phyloP scores from a whole-genome alignment of 2,888 invertebrate genomes.

The Heterodera filipjevi region DNA sequence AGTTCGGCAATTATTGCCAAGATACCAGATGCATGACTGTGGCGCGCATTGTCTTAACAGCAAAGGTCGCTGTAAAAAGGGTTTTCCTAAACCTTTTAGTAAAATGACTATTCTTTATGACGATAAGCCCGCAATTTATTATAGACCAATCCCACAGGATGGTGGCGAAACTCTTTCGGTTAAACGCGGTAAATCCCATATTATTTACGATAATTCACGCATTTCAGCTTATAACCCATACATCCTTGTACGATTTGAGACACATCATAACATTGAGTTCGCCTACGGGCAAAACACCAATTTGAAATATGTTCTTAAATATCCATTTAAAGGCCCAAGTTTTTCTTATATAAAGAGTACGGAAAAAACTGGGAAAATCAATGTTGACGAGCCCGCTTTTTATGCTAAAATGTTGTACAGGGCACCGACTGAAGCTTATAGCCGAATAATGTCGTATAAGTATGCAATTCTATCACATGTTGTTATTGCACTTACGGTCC shows the following conservation, averaged over 20 bases:
- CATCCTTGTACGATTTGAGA: slow-evolving; percentile 41
- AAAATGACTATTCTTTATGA: slow-evolving; percentile 51
- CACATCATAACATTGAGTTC: slow-evolving; percentile 55
- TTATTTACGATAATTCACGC: slow-evolving; percentile 59
- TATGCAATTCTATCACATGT: neutral
- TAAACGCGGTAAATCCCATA: neutral
- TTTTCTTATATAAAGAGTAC: slow-evolving; percentile 13
- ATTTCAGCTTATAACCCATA: slow-evolving; percentile 66
- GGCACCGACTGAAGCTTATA: slow-evolving; percentile 1
- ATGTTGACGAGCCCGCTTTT: slow-evolving; percentile 19
- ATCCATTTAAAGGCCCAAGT: slow-evolving; percentile 18
- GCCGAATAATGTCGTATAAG: neutral
- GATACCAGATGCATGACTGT: slow-evolving; percentile 63
- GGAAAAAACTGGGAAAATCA: neutral
- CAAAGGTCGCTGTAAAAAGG: slow-evolving; percentile 63
- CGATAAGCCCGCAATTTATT: slow-evolving; percentile 10
- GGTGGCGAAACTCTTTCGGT: slow-evolving; percentile 3
- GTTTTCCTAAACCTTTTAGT: slow-evolving; percentile 62
- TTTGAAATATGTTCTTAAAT: slow-evolving; percentile 18
- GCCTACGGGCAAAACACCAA: slow-evolving; percentile 7
- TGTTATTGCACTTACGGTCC: neutral
- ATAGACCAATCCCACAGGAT: slow-evolving; percentile 16
- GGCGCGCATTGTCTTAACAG: neutral
- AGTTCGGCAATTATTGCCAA: slow-evolving; percentile 58
- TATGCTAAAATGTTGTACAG: slow-evolving; percentile 12